Base-by-base conservation (phyloP, 2,888 invertebrate species). In the Dynastes maya region DNA sequence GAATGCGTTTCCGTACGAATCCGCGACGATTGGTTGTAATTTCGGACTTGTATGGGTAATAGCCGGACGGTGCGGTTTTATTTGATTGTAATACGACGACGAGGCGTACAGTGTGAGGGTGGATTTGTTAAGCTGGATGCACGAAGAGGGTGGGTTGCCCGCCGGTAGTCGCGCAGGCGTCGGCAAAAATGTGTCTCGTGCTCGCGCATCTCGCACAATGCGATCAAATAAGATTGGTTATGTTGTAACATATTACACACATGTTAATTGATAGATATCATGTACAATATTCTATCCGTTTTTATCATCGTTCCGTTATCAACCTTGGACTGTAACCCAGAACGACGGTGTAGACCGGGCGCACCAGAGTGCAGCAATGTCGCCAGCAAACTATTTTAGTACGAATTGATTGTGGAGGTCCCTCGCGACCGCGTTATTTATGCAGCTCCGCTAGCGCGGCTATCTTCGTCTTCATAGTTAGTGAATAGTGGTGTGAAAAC, bases 261-360 rank as follows among this genome's bases (percentile, higher is more conserved):
- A 82, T 83, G 84, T 83, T 84, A 85, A 85, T 84, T 85, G 82
- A 80, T 78, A 75, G 77, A 83, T 84, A 84, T 85, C 85, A 86
- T 86, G 85, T 85, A 85, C 86, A 86, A 84, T 83, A 83, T 83
- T 84, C 85, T 83, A 82, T 82, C 80, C 77, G 82, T 82, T 84
- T 85, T 84, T 85, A 84, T 77, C 81, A 81, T 80, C 65, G 75
- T 68, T 49, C 82, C 84, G 84, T 88, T 87, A 88, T 88, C 88
- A 88, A 85, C 88, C 88, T 88, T 88, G 88, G 88, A 88, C 88
- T 87, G 86, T 87, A 86, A 86, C 86, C 86, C 85, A 84, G 84
- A 83, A 82, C 85, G 85, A 82, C 85, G 85, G 83, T 84, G 84
- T 83, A 84, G 82, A 82, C 82, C 81, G 83, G 85, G 83, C 83